Conservation (phyloP, 2,888 invertebrate species). For the Silvanus unidentatus region DNA sequence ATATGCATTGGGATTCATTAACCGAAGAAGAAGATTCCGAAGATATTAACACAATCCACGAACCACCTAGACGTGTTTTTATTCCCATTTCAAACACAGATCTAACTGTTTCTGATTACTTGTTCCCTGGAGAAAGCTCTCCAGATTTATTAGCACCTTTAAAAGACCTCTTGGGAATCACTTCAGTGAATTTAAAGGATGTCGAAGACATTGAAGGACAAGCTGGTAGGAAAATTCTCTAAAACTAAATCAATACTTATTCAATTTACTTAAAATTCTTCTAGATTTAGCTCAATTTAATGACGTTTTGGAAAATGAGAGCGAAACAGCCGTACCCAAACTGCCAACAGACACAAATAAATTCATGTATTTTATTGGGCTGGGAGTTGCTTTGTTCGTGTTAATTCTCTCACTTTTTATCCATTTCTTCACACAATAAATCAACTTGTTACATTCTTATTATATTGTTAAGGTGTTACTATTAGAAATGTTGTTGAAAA, state of each 20-base stretch:
- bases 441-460: not conserved
- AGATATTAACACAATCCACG: conserved; percentile 77
- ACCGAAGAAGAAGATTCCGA: conserved; percentile 75
- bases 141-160: conserved; percentile 76
- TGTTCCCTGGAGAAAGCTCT: conserved; percentile 85
- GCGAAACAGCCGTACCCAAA: conserved; percentile 48
- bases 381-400: conserved; percentile 59
- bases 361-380: conserved; percentile 55
- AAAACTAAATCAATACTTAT: not conserved
- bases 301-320: conserved; percentile 46
- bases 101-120: conserved; percentile 79
- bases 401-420: conserved; percentile 58
- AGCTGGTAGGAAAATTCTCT: conserved; percentile 55
- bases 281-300: conserved; percentile 29
- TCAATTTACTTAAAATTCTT: conserved; percentile 8
- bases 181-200: conserved; percentile 46
- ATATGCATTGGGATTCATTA: conserved; percentile 89
- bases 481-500: not conserved
- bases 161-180: conserved; percentile 73
- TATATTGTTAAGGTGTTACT: not conserved
- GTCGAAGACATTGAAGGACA: conserved; percentile 70
- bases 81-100: conserved; percentile 60
- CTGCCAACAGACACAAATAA: conserved; percentile 53
- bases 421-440: conserved; percentile 43
- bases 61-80: conserved; percentile 81